Conservation (phyloP, 2,797 vertebrate genomes). For the Rachycentron canadum region DNA sequence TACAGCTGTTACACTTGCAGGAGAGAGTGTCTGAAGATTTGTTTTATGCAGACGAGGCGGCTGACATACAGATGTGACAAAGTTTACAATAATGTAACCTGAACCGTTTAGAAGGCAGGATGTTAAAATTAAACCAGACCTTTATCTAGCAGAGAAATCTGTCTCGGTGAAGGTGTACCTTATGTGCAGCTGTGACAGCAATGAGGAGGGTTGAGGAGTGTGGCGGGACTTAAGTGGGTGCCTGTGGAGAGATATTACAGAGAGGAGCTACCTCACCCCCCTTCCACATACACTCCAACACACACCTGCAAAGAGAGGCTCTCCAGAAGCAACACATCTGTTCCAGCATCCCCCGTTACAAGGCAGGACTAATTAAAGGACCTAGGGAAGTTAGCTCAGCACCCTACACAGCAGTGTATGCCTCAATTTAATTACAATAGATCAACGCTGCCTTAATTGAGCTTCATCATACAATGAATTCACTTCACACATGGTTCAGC, state of each 20-base stretch:
- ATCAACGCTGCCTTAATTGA: conserved; percentile 71
- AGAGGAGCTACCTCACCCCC: conserved; percentile 32
- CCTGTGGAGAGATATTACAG: conserved; percentile 37
- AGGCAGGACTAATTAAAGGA: conserved; percentile 73
- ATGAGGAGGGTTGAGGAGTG: conserved; percentile 16
- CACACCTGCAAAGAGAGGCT: conserved; percentile 50
- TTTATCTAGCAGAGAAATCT: conserved; percentile 10
- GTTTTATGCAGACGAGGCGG: conserved; percentile 26
- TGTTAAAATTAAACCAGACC: conserved; percentile 18
- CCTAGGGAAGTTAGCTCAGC: conserved; percentile 62
- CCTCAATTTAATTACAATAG: conserved; percentile 74
- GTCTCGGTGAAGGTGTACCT: conserved; percentile 14
- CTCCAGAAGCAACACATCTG: conserved; percentile 65
- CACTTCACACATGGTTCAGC: conserved; percentile 38
- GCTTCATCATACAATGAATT: conserved; percentile 42
- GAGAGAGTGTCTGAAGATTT: conserved; percentile 5
- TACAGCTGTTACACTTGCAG: conserved; percentile 36
- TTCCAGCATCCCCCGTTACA: conserved; percentile 54
- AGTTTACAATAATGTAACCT: conserved; percentile 32
- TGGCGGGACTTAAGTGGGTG: conserved; percentile 28
- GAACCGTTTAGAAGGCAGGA: conserved; percentile 23
- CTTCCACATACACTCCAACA: conserved; percentile 28
- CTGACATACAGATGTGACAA: conserved; percentile 38
- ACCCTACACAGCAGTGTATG: conserved; percentile 47
- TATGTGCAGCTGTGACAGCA: conserved; percentile 50